These are phyloP conservation scores for Chaenodraco wilsoni DNA, from an alignment of 2,797 vertebrate genomes.

Conservation along the genomic window DNA sequence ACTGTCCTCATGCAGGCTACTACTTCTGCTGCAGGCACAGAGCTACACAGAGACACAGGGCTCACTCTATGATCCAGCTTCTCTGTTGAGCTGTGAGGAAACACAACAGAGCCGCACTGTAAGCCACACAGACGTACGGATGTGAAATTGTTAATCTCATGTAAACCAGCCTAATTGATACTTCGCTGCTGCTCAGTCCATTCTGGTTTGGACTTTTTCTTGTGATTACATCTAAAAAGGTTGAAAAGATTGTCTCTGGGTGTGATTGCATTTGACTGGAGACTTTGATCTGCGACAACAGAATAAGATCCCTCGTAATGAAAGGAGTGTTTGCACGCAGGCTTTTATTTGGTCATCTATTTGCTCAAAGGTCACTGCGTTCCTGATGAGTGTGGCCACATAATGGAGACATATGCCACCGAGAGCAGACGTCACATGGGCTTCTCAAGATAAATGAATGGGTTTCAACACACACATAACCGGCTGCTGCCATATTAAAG, in stretches of 20 bases:
- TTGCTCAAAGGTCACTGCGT: conserved; percentile 59
- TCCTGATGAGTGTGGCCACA: conserved; percentile 38
- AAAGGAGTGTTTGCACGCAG: conserved; percentile 17
- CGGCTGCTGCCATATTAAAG: conserved; percentile 37
- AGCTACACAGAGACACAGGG: conserved; percentile 56
- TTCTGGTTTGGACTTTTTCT: conserved; percentile 13
- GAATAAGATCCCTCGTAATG: conserved; percentile 38
- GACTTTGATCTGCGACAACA: conserved; percentile 46
- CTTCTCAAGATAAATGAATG: conserved; percentile 25
- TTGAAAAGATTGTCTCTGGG: conserved; percentile 37
- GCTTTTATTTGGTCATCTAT: conserved; percentile 41
- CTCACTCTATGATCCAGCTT: conserved; percentile 66
- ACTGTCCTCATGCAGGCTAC: conserved; percentile 64
- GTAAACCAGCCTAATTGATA: conserved; percentile 54
- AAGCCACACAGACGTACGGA: conserved; percentile 57
- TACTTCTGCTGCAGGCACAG: conserved; percentile 36
- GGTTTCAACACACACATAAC: conserved; percentile 24
- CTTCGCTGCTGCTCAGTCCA: conserved; percentile 17
- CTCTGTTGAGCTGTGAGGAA: conserved; percentile 60
- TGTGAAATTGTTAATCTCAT: conserved; percentile 48
- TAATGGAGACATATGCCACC: conserved; percentile 31
- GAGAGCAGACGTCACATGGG: conserved; percentile 10
- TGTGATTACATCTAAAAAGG: conserved; percentile 39
- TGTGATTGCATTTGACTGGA: conserved; percentile 40
- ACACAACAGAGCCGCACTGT: conserved; percentile 59